phyloP scores from a whole-genome alignment of 2,888 invertebrate species.

The Agelastica alni region DNA sequence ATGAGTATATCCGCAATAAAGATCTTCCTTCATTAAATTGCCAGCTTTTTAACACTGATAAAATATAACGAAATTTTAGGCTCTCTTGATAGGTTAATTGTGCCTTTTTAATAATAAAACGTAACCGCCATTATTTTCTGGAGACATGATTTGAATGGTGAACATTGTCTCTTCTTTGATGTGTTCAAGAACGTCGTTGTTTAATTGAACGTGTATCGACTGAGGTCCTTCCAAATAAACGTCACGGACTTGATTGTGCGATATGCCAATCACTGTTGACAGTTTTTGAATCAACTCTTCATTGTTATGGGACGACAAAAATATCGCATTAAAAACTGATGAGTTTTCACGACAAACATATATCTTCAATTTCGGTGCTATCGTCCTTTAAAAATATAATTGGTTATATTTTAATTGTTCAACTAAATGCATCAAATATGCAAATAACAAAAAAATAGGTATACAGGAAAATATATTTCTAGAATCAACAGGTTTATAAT shows the following conservation, averaged over 20 bases:
- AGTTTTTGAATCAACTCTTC: conserved; percentile 71
- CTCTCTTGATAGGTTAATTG: too few species aligned
- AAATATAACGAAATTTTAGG: too few species aligned
- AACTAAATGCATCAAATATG: too few species aligned
- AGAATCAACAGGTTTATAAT: too few species aligned
- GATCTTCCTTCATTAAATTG: too few species aligned
- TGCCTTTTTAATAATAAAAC: conserved; percentile 58
- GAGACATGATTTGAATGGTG: conserved; percentile 61
- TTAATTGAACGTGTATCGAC: conserved; percentile 81
- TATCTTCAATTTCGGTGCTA: conserved; percentile 79
- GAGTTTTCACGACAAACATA: conserved; percentile 76
- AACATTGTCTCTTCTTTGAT: conserved; percentile 80
- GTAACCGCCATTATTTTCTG: conserved; percentile 53
- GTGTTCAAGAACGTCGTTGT: conserved; percentile 83
- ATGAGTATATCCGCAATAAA: too few species aligned
- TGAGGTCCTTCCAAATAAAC: conserved; percentile 82
- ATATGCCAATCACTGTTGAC: conserved; percentile 61
- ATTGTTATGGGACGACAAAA: conserved; percentile 70
- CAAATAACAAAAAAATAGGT: background rate
- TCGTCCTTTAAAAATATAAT: conserved; percentile 58
- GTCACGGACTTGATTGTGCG: conserved; percentile 56
- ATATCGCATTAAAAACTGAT: conserved; percentile 79
- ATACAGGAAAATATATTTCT: too few species aligned
- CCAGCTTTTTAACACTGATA: too few species aligned
- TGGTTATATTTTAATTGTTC: too few species aligned